Base-by-base conservation (phyloP, 2,888 invertebrate genomes). In the Scaptomyza reducta region DNA sequence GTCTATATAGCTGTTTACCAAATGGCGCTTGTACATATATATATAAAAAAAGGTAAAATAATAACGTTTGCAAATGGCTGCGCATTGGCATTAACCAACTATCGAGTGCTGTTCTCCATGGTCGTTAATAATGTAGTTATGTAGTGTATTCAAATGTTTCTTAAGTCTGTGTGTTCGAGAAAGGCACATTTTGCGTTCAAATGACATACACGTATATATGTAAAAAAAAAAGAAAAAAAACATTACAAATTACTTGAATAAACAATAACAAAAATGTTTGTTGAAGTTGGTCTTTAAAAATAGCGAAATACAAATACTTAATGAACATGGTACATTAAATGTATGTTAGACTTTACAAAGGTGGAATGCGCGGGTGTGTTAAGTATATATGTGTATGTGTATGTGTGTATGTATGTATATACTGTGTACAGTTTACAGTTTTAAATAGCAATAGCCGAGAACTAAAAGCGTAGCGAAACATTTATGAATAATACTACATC, bases 401-500 rank as follows among this genome's bases (percentile, higher is more conserved):
- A n/a, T 31, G 31, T 27, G 6, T 9, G 22, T 22, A 22, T 22
- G 22, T 33, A 5, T 41, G 18, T 35, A 25, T 22, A 35, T 11
- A 22, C 35, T 35, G 35, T 35, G 35, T 35, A 50, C 22, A 35
- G 33, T 29, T 27, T 40, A 25, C 11, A 33, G 38, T 62, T 40
- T 76, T 74, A 74, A 74, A 77, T 74, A 76, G 61, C 58, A 29
- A 53, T 59, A 65, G 74, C 70, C 74, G 29, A 53, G 33, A 41
- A 55, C 46, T 40, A 51, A n/a, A 57, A 64, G 54, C 69, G 42
- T 53, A 44, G 66, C 51, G 46, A 59, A 60, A 41, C 35, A 54
- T 41, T 44, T 49, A 58, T 54, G 55, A 46, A 57, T 57, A 75
- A 70, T 73, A 73, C 14, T 38, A 38, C 75, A 74, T 70, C 70